Evolutionary conservation across 1,140 invertebrate genomes (phyloP), one percentile per base, ranked within the genome.

Genomic region (Homalodisca vitripennis): DNA sequence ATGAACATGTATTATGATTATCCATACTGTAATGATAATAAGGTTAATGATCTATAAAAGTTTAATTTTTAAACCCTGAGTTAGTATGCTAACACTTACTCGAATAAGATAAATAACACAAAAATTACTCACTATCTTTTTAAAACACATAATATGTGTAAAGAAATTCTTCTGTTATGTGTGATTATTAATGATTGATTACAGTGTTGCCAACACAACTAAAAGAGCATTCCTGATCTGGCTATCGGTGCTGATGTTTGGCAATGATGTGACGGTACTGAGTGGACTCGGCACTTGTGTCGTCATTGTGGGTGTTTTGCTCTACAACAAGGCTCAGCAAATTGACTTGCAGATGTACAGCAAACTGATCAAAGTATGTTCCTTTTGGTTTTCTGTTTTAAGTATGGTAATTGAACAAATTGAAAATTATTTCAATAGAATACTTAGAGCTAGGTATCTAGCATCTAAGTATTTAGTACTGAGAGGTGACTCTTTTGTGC

Each of bases 151-250:
- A n/a, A n/a, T n/a, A n/a, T n/a, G n/a, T n/a, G n/a, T n/a, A n/a
- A n/a, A n/a, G n/a, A n/a, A n/a, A n/a, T n/a, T n/a, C n/a, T n/a
- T n/a, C n/a, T n/a, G n/a, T n/a, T n/a, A n/a, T n/a, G n/a, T n/a
- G n/a, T n/a, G n/a, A 41, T 41, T 41, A 17, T 6, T 41, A 17
- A 10, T 41, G 34, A 41, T 41, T 73, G 71, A 67, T 68, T 86
- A 72, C 81, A 94, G 92, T 83, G 92, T 94, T 70, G 90, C 90
- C 12, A 94, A 94, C 80, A 94, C 92, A 70, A 89, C 89, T 22
- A 94, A 94, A 78, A 80, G 92, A 78, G 92, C 92, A 34, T 87
- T 92, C 74, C 80, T 94, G 27, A 94, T 94, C 72, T 93, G 91
- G 92, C 78, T 92, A 53, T 93, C 92, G 46, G 87, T 93, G 63